Conservation (phyloP, 2,113 vertebrate species). For the Lasiurus borealis region DNA sequence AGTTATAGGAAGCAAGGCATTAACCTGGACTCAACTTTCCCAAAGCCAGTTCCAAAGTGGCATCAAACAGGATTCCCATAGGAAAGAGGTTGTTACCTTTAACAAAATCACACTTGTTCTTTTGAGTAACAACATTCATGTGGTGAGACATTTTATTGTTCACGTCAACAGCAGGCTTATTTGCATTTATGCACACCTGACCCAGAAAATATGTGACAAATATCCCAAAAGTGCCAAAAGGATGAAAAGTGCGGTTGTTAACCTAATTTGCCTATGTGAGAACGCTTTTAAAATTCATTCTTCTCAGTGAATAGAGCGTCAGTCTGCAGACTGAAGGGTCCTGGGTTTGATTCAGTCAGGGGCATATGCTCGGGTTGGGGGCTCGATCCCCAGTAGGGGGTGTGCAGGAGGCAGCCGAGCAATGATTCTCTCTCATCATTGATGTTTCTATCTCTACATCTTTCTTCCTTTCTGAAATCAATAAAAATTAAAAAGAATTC, state of each 20-base stretch:
- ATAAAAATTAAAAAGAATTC: neutral
- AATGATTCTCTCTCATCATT: too few species aligned
- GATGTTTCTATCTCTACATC: too few species aligned
- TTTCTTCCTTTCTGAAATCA: too few species aligned
- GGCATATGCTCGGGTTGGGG: too few species aligned
- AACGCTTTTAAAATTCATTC: conserved; percentile 50
- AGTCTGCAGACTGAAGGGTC: too few species aligned
- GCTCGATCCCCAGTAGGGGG: too few species aligned
- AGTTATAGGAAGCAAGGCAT: neutral
- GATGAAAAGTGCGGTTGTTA: neutral
- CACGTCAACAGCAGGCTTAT: neutral
- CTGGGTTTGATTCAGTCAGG: too few species aligned
- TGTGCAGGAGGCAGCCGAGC: too few species aligned
- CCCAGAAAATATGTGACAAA: conserved; percentile 43
- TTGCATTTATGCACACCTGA: neutral
- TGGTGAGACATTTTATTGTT: neutral
- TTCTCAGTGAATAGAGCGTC: neutral
- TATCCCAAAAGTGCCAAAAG: neutral
- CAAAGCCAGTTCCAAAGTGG: neutral
- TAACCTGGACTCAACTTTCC: neutral
- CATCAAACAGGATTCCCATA: neutral
- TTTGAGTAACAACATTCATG: neutral
- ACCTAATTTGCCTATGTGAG: conserved; percentile 2
- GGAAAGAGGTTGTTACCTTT: neutral
- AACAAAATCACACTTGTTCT: neutral